Base-by-base conservation (phyloP, 1,140 invertebrate species). In the Zophobas morio region DNA sequence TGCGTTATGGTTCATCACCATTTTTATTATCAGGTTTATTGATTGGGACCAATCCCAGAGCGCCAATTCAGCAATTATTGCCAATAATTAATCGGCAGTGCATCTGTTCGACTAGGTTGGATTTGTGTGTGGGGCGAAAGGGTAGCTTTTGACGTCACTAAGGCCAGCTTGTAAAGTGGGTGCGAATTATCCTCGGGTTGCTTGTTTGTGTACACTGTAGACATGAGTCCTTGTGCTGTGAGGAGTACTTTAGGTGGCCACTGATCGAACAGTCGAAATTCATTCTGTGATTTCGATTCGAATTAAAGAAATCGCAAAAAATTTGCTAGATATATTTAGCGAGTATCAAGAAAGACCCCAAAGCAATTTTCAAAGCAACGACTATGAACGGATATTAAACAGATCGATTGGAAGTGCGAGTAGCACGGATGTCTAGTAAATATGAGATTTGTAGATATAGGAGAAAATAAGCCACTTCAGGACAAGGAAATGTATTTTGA, bases 181-280 rank as follows among this genome's bases (percentile, higher is more conserved):
- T 60, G 56, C 20, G 56, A 60, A 60, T 60, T 60, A 60, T 60
- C 56, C 56, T 60, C 56, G 56, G 56, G 56, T 60, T 60, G 37
- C 56, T 60, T 60, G 56, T 60, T 60, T 60, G 56, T 60, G 56
- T 60, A 39, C 56, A 60, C 8, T 60, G 56, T 37, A 60, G 56
- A 60, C 56, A 39, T 37, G 56, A 36, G 35, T 36, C 56, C 37
- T 60, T 60, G 56, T 37, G 36, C 36, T 2, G 34, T 6, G n/a
- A 20, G 6, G 35, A 6, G 8, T 37, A 36, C 32, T 37, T 37
- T 60, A 60, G 37, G 56, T 60, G 56, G 56, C 56, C 56, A 60
- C 56, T 34, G 6, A 20, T 20, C 20, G 20, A n/a, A 35, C 54
- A 60, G n/a, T 60, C 35, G 5, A 60, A 60, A 60, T 60, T 39